Conservation (phyloP, 2,113 vertebrate genomes). For the Tachycineta bicolor region DNA sequence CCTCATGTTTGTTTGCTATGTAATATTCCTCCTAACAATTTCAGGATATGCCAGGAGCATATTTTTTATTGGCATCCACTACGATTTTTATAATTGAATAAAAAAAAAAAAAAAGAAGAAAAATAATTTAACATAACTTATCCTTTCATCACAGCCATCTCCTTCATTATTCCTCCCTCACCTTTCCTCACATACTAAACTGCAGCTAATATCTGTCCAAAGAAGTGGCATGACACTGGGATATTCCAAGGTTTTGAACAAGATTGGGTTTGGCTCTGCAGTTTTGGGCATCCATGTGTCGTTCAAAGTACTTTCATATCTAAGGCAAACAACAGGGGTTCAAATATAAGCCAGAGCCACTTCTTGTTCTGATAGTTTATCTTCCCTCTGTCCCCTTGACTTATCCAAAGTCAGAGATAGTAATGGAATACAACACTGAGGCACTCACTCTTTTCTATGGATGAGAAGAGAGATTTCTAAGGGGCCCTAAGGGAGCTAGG, state of each 20-base stretch:
- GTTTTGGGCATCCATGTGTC: background rate
- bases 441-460: background rate
- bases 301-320: background rate
- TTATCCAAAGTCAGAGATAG: background rate
- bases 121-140: background rate
- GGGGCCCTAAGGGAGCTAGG: background rate
- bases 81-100: background rate
- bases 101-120: background rate
- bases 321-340: background rate
- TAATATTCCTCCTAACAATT: background rate
- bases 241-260: background rate
- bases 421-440: background rate
- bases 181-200: background rate
- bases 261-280: background rate
- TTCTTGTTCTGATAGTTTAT: background rate
- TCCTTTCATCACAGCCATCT: background rate
- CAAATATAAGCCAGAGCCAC: background rate
- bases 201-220: background rate
- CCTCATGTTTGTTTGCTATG: background rate
- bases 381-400: background rate
- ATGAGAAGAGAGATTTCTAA: background rate
- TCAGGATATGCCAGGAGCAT: background rate
- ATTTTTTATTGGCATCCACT: background rate
- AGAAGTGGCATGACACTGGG: background rate
- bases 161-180: background rate